phyloP scores from a whole-genome alignment of 2,113 vertebrate species.

The Sminthopsis crassicaudata region DNA sequence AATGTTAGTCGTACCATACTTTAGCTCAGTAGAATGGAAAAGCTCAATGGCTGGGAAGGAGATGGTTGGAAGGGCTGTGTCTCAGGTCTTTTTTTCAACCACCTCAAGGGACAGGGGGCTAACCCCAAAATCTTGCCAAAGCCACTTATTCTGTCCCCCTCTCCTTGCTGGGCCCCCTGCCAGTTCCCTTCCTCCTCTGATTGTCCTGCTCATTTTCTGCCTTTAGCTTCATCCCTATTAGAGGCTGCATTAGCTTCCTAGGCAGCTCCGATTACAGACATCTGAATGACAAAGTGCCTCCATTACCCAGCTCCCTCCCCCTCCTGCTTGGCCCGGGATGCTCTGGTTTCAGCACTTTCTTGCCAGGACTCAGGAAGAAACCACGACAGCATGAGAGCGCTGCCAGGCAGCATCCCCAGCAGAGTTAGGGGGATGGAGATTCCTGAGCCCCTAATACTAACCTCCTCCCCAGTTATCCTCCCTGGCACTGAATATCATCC shows the following conservation, averaged over 20 bases:
- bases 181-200: neutral
- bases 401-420: neutral
- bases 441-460: neutral
- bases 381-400: neutral
- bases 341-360: slow-evolving; percentile 69
- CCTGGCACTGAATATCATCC: neutral
- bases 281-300: slow-evolving; percentile 88
- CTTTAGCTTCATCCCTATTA: slow-evolving; percentile 71
- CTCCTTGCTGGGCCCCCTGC: neutral
- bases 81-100: neutral
- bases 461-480: neutral
- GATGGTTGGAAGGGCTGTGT: neutral
- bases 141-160: neutral
- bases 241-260: slow-evolving; percentile 80
- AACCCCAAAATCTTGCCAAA: neutral
- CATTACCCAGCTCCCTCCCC: slow-evolving; percentile 79
- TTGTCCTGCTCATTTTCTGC: slow-evolving; percentile 66
- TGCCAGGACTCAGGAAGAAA: slow-evolving; percentile 56
- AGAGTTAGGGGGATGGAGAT: neutral
- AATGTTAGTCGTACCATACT: neutral
- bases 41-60: neutral
- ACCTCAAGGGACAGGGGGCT: neutral
- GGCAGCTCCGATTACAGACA: slow-evolving; percentile 84
- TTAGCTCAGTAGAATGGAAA: neutral
- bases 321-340: slow-evolving; percentile 51